These are phyloP conservation scores for Phaonia tiefii DNA, from an alignment of 2,888 invertebrate species.

Conservation along the genomic window DNA sequence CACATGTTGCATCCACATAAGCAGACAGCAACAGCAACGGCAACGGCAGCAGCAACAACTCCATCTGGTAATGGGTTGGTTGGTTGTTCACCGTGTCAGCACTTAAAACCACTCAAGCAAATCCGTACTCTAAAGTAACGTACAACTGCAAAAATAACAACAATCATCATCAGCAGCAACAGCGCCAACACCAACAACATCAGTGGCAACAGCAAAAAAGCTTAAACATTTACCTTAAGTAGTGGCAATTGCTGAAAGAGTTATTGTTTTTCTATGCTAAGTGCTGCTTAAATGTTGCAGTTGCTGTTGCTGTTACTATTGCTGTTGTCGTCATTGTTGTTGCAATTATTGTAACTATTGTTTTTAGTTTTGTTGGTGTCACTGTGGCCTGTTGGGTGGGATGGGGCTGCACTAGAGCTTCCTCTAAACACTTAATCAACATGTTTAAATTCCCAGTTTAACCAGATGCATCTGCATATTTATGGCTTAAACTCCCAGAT, in stretches of 20 bases:
- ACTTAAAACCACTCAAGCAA: conserved; percentile 67
- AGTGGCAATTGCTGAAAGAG: conserved; percentile 65
- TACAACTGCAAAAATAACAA: conserved; percentile 48
- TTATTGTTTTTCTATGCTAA: conserved; percentile 63
- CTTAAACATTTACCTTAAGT: conserved; percentile 64
- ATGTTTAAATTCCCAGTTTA: conserved; percentile 61
- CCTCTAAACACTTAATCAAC: conserved; percentile 62
- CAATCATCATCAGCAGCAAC: conserved; percentile 1
- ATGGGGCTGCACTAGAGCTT: conserved; percentile 6
- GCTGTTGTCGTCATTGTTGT: conserved; percentile 33
- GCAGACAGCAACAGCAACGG: conserved; percentile 19
- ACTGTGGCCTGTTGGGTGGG: conserved; percentile 7
- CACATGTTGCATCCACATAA: conserved; percentile 58
- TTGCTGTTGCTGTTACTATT: conserved; percentile 42
- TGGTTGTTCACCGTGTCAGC: conserved; percentile 55
- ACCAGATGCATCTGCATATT: conserved; percentile 63
- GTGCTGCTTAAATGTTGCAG: conserved; percentile 61
- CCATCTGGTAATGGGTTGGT: not conserved
- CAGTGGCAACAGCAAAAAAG: conserved; percentile 28
- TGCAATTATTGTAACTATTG: conserved; percentile 39
- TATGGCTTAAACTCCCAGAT: conserved; percentile 62
- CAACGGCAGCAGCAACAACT: conserved; percentile 17
- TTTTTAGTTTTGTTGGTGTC: conserved; percentile 22
- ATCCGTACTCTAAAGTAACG: conserved; percentile 67
- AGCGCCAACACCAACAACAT: conserved; percentile 28